Percentiles rank a stretch among this genome's conserved stretches.
phyloP scores from a whole-genome alignment of 2,888 invertebrate genomes.

The Brachypterus glaber region DNA sequence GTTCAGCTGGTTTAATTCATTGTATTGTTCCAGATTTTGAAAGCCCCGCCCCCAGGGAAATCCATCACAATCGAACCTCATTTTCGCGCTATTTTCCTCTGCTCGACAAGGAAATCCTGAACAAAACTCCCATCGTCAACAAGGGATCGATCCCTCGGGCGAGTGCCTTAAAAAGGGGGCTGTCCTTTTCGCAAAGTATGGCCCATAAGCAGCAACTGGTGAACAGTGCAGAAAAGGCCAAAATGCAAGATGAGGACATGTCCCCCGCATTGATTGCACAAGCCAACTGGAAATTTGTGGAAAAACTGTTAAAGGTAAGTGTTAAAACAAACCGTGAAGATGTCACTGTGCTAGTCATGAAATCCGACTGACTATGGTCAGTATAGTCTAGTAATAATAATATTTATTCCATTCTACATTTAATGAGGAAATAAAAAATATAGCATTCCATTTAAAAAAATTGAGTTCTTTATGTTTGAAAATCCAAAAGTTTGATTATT shows the following conservation, averaged over 20 bases:
- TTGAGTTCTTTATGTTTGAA: no score
- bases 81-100: constrained; percentile 69
- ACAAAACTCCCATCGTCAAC: constrained; percentile 56
- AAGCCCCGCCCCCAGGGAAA: constrained; percentile 70
- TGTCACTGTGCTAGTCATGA: no score
- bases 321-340: no score
- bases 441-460: no score
- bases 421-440: no score
- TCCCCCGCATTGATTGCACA: constrained; percentile 89
- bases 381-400: no score
- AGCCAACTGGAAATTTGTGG: constrained; percentile 97
- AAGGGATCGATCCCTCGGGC: constrained; percentile 41
- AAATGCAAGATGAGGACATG: constrained; percentile 45
- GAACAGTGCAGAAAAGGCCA: constrained; percentile 18
- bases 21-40: constrained; percentile 82
- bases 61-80: constrained; percentile 54
- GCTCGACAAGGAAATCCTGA: constrained; percentile 65
- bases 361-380: no score
- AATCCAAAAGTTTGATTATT: no score
- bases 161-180: constrained; percentile 33
- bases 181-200: constrained; percentile 26
- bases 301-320: constrained; percentile 83
- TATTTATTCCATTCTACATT: no score
- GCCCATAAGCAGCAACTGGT: constrained; percentile 23
- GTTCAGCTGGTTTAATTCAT: no score